Evolutionary conservation across 2,888 invertebrate species (phyloP), one percentile per base, ranked within the genome.

Genomic region (Sclerodermus sp.): DNA sequence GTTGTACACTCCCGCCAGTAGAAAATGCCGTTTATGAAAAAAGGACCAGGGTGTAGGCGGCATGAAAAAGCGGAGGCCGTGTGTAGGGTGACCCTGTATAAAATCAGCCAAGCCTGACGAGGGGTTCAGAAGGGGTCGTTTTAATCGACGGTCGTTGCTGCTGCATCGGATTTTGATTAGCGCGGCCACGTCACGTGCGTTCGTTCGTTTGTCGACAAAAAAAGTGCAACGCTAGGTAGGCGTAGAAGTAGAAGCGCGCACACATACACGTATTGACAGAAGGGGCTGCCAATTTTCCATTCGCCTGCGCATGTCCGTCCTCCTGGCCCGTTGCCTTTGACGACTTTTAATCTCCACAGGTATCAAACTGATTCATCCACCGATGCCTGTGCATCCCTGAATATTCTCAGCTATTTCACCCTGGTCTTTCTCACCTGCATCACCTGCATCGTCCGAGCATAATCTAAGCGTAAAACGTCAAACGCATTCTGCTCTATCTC

Each of bases 91-190:
- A 42, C 13, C 45, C 44, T 47, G 37, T 48, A 23, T 46, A 53
- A 48, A 53, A 53, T 30, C 47, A 30, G 10, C n/a, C 52, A 29
- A 46, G 42, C 47, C 38, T 41, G 45, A 38, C 47, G 51, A 37
- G 47, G 36, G 38, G 58, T 45, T 47, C 58, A 42, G 49, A 50
- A 54, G 52, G 43, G 51, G 29, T 45, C 57, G 55, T 61, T 61
- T n/a, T 62, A 61, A 58, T 56, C 62, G 62, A 51, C 45, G 61
- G 45, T 54, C 52, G 61, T 55, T 55, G 61, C 58, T 45, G 52
- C 53, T 55, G 55, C 58, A 61, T 61, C 62, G 62, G 61, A 62
- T 61, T 62, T 61, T 61, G 58, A 61, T 61, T 61, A 62, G 54
- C 56, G 53, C 49, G 48, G 45, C 53, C 58, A 32, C 51, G 60